Conservation (phyloP, 1,140 invertebrate genomes). For the Bombus pyrosoma region DNA sequence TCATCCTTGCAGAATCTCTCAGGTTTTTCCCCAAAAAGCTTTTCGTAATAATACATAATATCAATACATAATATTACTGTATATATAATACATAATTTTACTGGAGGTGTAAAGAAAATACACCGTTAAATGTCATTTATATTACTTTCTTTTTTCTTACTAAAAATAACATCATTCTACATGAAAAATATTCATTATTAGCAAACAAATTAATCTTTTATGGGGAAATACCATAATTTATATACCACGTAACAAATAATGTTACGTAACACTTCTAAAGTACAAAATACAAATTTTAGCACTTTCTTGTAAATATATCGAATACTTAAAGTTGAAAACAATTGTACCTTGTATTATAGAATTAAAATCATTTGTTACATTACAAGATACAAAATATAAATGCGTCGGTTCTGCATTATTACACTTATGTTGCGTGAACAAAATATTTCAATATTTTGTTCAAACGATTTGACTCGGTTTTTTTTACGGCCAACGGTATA, state of each 20-base stretch:
- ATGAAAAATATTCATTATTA: too few species aligned
- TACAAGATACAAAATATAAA: background rate
- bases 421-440: background rate
- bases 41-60: too few species aligned
- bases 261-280: background rate
- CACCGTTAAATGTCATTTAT: too few species aligned
- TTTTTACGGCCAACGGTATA: background rate
- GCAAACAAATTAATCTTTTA: background rate
- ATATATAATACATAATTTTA: too few species aligned
- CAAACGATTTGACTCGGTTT: background rate
- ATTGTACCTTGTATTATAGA: slow-evolving; percentile 12
- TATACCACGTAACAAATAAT: background rate
- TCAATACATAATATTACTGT: too few species aligned
- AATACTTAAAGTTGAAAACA: background rate
- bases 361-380: slow-evolving; percentile 32
- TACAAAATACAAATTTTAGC: background rate
- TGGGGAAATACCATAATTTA: too few species aligned
- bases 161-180: too few species aligned
- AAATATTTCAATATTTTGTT: background rate
- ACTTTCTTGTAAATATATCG: background rate
- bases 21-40: too few species aligned
- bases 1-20: too few species aligned
- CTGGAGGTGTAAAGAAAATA: too few species aligned
- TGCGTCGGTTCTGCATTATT: too few species aligned
- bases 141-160: too few species aligned